phyloP scores from a whole-genome alignment of 2,797 vertebrate species.

The Spinibarbus caldwelli region DNA sequence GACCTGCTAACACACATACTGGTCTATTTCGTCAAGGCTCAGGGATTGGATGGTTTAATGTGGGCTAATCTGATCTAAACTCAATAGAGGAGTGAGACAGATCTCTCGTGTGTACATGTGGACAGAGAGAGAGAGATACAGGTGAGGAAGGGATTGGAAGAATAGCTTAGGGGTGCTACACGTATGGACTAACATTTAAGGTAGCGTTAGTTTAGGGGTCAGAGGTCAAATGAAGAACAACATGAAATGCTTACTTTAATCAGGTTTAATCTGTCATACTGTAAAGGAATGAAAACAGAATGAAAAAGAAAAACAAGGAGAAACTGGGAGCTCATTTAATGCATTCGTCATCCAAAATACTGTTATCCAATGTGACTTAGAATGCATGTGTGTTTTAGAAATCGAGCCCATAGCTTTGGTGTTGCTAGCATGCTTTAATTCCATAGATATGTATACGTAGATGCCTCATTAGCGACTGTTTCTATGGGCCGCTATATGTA shows the following conservation, averaged over 20 bases:
- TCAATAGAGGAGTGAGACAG: slow-evolving; percentile 14
- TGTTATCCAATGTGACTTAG: neutral
- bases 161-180: neutral
- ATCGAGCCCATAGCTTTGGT: neutral
- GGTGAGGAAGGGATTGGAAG: neutral
- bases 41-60: slow-evolving; percentile 34
- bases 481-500: too few species aligned
- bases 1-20: slow-evolving; percentile 13
- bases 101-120: neutral
- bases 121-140: neutral
- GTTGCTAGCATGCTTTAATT: neutral
- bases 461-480: too few species aligned
- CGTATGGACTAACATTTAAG: slow-evolving; percentile 12
- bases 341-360: neutral
- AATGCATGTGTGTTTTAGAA: neutral
- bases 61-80: slow-evolving; percentile 40
- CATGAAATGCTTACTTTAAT: slow-evolving; percentile 96
- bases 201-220: slow-evolving; percentile 15
- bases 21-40: neutral
- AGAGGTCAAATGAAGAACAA: slow-evolving; percentile 70
- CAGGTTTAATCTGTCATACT: slow-evolving; percentile 99
- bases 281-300: slow-evolving; percentile 86
- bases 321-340: slow-evolving; percentile 28
- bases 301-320: slow-evolving; percentile 66
- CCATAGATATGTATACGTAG: too few species aligned